phyloP scores from a whole-genome alignment of 2,113 vertebrate genomes.

The Silurus asotus region DNA sequence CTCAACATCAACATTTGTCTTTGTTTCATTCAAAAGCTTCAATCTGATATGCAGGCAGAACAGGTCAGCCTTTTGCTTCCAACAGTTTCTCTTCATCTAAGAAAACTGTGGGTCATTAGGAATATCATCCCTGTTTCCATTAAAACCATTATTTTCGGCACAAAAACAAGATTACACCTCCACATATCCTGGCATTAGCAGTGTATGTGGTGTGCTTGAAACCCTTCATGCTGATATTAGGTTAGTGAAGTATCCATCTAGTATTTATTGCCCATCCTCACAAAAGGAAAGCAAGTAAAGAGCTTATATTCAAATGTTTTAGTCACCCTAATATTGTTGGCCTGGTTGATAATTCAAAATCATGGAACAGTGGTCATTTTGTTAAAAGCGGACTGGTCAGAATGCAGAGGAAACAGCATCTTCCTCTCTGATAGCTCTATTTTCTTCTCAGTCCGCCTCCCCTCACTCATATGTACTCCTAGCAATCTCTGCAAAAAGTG shows the following conservation, averaged over 20 bases:
- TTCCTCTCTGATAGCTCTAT: slow-evolving; percentile 31
- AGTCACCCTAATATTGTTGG: slow-evolving; percentile 5
- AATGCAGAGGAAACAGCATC: slow-evolving; percentile 22
- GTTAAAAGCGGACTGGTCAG: slow-evolving; percentile 28
- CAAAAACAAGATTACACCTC: slow-evolving; percentile 41
- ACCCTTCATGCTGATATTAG: background rate
- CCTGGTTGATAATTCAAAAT: slow-evolving; percentile 37
- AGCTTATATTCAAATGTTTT: slow-evolving; percentile 40
- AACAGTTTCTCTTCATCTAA: slow-evolving; percentile 6
- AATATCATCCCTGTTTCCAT: background rate
- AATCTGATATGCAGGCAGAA: slow-evolving; percentile 11
- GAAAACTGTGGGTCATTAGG: background rate
- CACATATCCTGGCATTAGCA: slow-evolving; percentile 25
- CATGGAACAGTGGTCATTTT: slow-evolving; percentile 44
- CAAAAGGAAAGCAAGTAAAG: background rate
- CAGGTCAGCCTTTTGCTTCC: background rate
- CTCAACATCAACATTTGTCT: slow-evolving; percentile 23
- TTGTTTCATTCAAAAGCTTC: slow-evolving; percentile 7
- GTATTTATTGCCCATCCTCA: background rate
- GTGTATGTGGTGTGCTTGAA: background rate
- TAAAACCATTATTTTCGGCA: slow-evolving; percentile 32
- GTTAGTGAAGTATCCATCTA: background rate
- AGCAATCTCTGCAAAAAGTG: slow-evolving; percentile 44
- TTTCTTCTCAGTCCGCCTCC: slow-evolving; percentile 28
- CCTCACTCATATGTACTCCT: slow-evolving; percentile 6